Base-by-base conservation (phyloP, 1,140 invertebrate genomes). In the Drosophila kepulauana region DNA sequence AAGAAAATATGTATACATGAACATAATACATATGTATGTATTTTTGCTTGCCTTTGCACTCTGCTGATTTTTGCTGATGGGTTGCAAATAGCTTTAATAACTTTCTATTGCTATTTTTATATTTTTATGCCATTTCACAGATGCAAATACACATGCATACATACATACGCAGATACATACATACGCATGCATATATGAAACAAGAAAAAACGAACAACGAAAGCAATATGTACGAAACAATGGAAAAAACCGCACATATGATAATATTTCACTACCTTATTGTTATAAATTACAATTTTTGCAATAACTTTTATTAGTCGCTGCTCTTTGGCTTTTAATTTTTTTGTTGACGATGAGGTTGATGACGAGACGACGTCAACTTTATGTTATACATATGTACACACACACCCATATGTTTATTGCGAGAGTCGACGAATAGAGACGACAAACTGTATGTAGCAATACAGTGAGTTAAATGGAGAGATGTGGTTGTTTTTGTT, bases 51-150 rank as follows among this genome's bases (percentile, higher is more conserved):
- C 64, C 72, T 66, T 80, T 65, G 67, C 59, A 46, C 46, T 51
- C 35, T 66, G 78, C 74, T 76, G 65, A 62, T 81, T 79, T 73
- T 75, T 75, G 35, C 35, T 71, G 69, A 48, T 51, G 72, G 68
- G 81, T 84, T 68, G 80, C 48, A 71, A 80, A 86, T 51, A 54
- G 74, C 65, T 85, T 88, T 81, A 89, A 89, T 85, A 88, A 88
- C 85, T 88, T 88, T 88, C 85, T 89, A 88, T 89, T 85, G 85
- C 81, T 88, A 89, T 89, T 89, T 88, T 70, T 88, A 89, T 81
- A 85, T 76, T 76, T 77, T 35, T 48, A 68, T 74, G 57, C 30
- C 56, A 30, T 41, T 71, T 72, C 45, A 62, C 57, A 69, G 33
- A 20, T 25, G 20, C 45, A 45, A 33, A 65, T 56, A 56, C 52